Percentiles rank a stretch among this genome's conserved stretches.
Evolutionary conservation across 2,888 invertebrate genomes (phyloP).

Genomic region (Chrysomela aeneicollis): DNA sequence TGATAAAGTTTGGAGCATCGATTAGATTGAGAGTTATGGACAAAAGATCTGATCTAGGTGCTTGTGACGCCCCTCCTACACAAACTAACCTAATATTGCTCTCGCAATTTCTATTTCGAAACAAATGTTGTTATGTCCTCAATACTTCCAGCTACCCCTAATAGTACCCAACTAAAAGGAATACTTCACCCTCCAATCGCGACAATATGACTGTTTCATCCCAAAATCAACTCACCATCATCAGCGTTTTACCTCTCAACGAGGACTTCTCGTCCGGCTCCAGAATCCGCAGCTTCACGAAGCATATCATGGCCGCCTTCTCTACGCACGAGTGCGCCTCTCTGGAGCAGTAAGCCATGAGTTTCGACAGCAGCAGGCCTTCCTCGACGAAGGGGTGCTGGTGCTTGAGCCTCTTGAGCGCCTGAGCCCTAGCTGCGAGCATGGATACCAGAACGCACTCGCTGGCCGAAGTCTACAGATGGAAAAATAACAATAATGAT

Average conservation of each 20-base stretch:
- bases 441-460: slow-evolving; percentile 93
- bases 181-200: no score
- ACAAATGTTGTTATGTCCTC: no score
- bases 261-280: slow-evolving; percentile 87
- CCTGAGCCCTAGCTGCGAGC: slow-evolving; percentile 90
- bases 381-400: slow-evolving; percentile 89
- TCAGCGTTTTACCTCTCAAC: slow-evolving; percentile 80
- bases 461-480: slow-evolving; percentile 87
- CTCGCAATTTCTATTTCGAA: no score
- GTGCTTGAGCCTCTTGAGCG: slow-evolving; percentile 84
- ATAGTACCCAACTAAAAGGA: no score
- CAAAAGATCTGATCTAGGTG: no score
- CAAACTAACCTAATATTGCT: no score
- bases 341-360: slow-evolving; percentile 92
- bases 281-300: slow-evolving; percentile 87
- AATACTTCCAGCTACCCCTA: no score
- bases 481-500: background rate
- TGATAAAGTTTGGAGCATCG: no score
- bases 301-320: slow-evolving; percentile 93
- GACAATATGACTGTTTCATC: no score
- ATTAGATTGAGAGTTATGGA: no score
- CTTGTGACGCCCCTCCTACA: no score
- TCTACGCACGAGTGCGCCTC: slow-evolving; percentile 93
- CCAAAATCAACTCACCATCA: slow-evolving; percentile 66
- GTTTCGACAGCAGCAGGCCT: slow-evolving; percentile 86